Evolutionary conservation across 2,888 invertebrate genomes (phyloP).

Genomic region (Caenorhabditis drosophilae): DNA sequence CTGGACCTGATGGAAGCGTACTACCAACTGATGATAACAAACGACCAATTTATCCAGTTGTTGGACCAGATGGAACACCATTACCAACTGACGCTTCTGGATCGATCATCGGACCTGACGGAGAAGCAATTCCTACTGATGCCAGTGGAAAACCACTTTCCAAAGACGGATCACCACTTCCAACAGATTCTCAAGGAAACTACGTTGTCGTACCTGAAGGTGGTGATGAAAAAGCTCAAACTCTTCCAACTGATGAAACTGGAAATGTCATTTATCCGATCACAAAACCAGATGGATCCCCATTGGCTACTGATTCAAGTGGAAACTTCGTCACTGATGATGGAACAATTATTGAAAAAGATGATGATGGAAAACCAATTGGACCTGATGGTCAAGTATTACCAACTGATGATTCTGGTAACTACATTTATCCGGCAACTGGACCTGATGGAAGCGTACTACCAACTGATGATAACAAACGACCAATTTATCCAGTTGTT

Average conservation of each 20-base stretch:
- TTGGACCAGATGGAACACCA: conserved; percentile 21
- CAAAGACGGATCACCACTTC: conserved; percentile 32
- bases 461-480: conserved; percentile 32
- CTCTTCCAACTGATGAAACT: conserved; percentile 24
- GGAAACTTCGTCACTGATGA: conserved; percentile 27
- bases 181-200: conserved; percentile 49
- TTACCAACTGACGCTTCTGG: conserved; percentile 34
- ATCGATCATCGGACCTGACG: conserved; percentile 26
- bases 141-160: conserved; percentile 38
- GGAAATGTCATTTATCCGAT: conserved; percentile 17
- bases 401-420: conserved; percentile 45
- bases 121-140: conserved; percentile 24
- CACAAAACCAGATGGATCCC: conserved; percentile 43
- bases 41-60: conserved; percentile 39
- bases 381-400: conserved; percentile 21
- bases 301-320: conserved; percentile 33
- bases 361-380: conserved; percentile 36
- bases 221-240: conserved; percentile 7
- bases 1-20: conserved; percentile 16
- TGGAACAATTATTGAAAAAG: conserved; percentile 19
- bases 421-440: conserved; percentile 29
- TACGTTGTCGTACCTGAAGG: conserved; percentile 34
- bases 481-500: conserved; percentile 25
- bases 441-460: conserved; percentile 33
- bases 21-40: conserved; percentile 29